phyloP scores from a whole-genome alignment of 2,113 vertebrate species.

The Bagarius yarrelli region DNA sequence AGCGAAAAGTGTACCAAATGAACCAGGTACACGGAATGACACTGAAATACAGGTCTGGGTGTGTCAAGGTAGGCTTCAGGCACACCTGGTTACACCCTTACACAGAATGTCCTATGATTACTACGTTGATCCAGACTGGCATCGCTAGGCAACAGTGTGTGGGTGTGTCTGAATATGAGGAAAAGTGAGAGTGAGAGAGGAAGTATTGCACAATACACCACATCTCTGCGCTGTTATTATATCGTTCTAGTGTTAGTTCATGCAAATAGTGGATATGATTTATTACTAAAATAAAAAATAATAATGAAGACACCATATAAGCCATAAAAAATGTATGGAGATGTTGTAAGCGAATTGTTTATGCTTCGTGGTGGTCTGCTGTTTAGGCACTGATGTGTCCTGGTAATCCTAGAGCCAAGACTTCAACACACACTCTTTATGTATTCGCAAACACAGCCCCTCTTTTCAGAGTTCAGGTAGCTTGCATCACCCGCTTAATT shows the following conservation, averaged over 20 bases:
- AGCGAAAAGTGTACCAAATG: not conserved
- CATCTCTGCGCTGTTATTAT: not conserved
- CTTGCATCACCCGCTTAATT: conserved; percentile 5
- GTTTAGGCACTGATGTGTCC: conserved; percentile 26
- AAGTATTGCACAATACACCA: conserved; percentile 22
- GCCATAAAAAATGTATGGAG: not conserved
- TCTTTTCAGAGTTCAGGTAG: conserved; percentile 30
- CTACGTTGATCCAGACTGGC: not conserved
- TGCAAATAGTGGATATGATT: not conserved
- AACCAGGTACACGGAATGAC: not conserved
- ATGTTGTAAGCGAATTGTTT: not conserved
- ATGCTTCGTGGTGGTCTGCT: not conserved
- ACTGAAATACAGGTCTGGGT: conserved; percentile 15
- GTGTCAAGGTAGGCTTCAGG: not conserved
- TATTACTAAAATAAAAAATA: not conserved
- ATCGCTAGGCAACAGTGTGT: not conserved
- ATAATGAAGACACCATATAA: not conserved
- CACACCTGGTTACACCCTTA: conserved; percentile 30
- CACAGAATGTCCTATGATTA: conserved; percentile 7
- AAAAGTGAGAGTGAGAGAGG: conserved; percentile 7
- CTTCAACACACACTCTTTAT: not conserved
- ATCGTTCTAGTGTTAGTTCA: not conserved
- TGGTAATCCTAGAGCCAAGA: conserved; percentile 39
- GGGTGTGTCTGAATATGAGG: not conserved
- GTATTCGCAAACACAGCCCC: not conserved